phyloP scores from a whole-genome alignment of 2,797 vertebrate species.

The Megaceryle alcyon region DNA sequence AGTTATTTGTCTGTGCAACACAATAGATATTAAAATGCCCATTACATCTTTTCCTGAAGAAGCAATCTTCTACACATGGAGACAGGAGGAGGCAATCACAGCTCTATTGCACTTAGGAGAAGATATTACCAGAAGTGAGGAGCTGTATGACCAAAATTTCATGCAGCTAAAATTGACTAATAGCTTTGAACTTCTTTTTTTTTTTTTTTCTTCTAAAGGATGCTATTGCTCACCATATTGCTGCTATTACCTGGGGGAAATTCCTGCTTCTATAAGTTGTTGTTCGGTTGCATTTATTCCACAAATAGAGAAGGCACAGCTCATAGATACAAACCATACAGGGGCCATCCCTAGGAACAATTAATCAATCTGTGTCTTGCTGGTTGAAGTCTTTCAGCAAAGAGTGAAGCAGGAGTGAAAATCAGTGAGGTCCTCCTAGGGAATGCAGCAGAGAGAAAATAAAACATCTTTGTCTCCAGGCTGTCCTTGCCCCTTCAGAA shows the following conservation, averaged over 20 bases:
- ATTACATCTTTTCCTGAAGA: constrained; percentile 36
- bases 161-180: constrained; percentile 35
- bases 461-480: not conserved
- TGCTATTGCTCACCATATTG: not conserved
- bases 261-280: not conserved
- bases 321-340: not conserved
- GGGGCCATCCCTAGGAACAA: not conserved
- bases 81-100: constrained; percentile 16
- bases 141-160: constrained; percentile 16
- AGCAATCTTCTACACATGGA: constrained; percentile 12
- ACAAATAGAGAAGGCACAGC: not conserved
- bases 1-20: constrained; percentile 29
- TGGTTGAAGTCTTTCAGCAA: not conserved
- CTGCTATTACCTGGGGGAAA: not conserved
- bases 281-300: not conserved
- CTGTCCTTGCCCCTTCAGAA: not conserved
- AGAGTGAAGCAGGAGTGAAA: not conserved
- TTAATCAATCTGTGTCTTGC: not conserved
- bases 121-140: constrained; percentile 22
- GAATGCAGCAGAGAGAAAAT: not conserved
- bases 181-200: not conserved
- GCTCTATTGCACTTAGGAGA: constrained; percentile 4
- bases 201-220: not conserved
- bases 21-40: constrained; percentile 45
- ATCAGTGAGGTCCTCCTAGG: not conserved